Percentiles rank a stretch among this genome's conserved stretches.
Evolutionary conservation across 2,113 vertebrate genomes (phyloP).

Genomic region (Galbula dea): DNA sequence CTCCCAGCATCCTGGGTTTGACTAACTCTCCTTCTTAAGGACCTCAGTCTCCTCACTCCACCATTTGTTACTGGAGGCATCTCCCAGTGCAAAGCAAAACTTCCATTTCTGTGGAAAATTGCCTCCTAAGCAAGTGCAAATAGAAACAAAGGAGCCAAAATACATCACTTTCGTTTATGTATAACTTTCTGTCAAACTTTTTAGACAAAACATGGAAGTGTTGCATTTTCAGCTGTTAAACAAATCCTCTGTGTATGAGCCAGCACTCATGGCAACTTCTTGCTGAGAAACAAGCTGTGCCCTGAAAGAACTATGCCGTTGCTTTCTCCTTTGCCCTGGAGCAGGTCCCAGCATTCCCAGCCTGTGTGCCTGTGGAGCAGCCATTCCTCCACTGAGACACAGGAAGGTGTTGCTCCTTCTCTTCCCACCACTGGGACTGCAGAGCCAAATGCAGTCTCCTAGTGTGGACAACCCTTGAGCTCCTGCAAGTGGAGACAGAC

Average conservation of each 20-base stretch:
- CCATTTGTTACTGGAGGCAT: not conserved
- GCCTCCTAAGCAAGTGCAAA: rapidly evolving
- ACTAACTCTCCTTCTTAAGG: not conserved
- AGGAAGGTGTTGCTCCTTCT: not conserved
- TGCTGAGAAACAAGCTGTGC: not conserved
- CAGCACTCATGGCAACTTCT: not conserved
- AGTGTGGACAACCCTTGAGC: not conserved
- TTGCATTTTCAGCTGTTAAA: not conserved
- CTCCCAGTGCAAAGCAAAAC: not conserved
- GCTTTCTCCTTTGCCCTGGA: not conserved
- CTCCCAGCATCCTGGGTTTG: not conserved
- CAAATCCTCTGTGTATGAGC: too few relatives aligned
- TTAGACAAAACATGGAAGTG: not conserved
- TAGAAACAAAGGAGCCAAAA: not conserved
- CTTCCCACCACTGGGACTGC: not conserved
- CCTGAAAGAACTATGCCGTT: not conserved
- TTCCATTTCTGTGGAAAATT: not conserved
- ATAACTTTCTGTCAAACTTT: not conserved
- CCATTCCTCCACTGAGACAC: not conserved
- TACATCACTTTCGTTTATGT: not conserved
- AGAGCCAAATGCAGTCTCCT: not conserved
- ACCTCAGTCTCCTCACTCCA: not conserved
- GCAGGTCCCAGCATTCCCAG: not conserved
- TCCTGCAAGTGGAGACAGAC: not conserved
- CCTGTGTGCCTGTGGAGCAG: rapidly evolving